Base-by-base conservation (phyloP, 2,113 vertebrate species). In the Ceyx cyanopectus region DNA sequence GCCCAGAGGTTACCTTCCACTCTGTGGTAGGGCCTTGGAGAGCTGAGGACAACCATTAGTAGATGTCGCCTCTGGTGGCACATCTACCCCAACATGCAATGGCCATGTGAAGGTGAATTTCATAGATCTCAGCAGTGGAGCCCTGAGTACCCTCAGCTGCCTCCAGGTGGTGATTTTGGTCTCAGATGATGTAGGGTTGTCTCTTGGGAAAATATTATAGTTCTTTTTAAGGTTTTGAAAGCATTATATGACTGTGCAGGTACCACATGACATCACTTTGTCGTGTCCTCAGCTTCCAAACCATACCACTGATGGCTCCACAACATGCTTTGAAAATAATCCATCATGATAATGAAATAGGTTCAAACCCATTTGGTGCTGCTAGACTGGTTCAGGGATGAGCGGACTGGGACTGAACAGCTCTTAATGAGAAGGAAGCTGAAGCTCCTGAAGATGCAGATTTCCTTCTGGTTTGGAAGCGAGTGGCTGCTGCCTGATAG, bases 401-500 rank as follows among this genome's bases (percentile, higher is more conserved):
- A 48, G n/a, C 21, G 50, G 29, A 69, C 10, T 19, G 17, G 26
- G 21, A 37, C 45, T 23, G n/a, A 81, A 26, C 32, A 57, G 37
- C 73, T 84, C 3, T 0, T 61, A 5, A 14, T 20, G 32, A 32
- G 46, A 46, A 83, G 53, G 69, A 92, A 90, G 20, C 58, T 57
- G 80, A 74, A 77, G 65, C 30, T 85, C 54, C 51, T 30, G 2
- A 7, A 79, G 32, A 46, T 1, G 11, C 85, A 66, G 60, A 66
- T 89, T 95, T 92, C 77, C 54, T 91, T 85, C 67, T 82, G 63
- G 22, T 82, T 95, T 91, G 70, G 66, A 87, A 93, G 58, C 14
- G 57, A 86, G 91, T 53, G 69, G 90, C 87, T 95, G 75, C 80
- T 77, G 89, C 76, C 70, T 89, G 93, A 72, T 87, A 93, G 93